phyloP scores from a whole-genome alignment of 2,888 invertebrate genomes.

The Dysmachus trigonus region DNA sequence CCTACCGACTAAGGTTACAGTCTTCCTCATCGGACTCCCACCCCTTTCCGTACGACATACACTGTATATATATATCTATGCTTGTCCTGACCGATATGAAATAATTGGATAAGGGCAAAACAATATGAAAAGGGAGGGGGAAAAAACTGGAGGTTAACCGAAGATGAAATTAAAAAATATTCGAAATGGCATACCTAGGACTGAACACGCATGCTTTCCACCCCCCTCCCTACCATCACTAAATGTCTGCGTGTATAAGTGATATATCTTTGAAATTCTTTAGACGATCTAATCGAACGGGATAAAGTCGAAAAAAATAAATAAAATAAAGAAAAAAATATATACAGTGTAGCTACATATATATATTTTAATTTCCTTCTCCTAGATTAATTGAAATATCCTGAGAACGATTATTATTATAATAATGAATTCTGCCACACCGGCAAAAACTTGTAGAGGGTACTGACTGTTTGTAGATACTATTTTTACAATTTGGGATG shows the following conservation, averaged over 20 bases:
- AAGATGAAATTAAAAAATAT: constrained; percentile 24
- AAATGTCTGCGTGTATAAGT: not conserved
- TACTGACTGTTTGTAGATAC: no score
- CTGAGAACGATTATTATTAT: not conserved
- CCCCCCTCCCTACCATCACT: not conserved
- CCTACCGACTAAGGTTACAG: not conserved
- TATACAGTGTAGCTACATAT: no score
- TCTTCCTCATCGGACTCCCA: no score
- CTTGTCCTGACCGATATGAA: not conserved
- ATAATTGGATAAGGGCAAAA: constrained; percentile 12
- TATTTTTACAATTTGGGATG: no score
- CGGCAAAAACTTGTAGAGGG: no score
- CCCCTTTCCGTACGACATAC: not conserved
- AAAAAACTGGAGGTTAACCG: not conserved
- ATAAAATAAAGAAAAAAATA: not conserved
- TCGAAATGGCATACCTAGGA: not conserved
- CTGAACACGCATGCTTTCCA: not conserved
- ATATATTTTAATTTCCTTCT: not conserved
- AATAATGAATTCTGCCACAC: no score
- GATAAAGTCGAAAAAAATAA: not conserved
- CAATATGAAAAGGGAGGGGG: not conserved
- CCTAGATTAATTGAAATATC: not conserved
- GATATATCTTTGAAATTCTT: not conserved
- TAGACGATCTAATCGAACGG: not conserved
- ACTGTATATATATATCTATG: not conserved